Base-by-base conservation (phyloP, 2,888 invertebrate species). In the Ametastegia equiseti region DNA sequence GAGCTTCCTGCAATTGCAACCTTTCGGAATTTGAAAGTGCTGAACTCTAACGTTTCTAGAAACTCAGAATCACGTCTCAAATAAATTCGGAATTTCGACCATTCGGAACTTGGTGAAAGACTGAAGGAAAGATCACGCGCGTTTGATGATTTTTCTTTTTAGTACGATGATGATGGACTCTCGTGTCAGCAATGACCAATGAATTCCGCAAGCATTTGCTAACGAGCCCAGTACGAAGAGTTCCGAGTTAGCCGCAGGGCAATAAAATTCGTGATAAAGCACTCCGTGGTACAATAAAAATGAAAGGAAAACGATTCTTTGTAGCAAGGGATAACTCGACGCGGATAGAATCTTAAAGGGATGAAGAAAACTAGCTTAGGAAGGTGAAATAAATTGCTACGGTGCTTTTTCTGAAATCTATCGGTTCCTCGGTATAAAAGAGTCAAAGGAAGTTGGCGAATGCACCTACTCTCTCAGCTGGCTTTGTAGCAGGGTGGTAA, bases 381-480 rank as follows among this genome's bases (percentile, higher is more conserved):
- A 36, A 67, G 75, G 36, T 75, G 36, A 75, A 75, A 75, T 75
- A 30, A 71, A 71, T 71, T 47, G 47, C n/a, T 45, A 30, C 47
- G 47, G 45, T 30, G 47, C 6, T 71, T 71, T 71, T 47, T 27
- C 13, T 47, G 71, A 47, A 71, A 71, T 71, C 71, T 71, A 71
- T 71, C 71, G 71, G 45, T 45, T 47, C 71, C 47, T 45, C 15
- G 45, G 47, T 30, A 71, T 47, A 71, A 71, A 71, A 30, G 71
- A 71, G 71, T 71, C 71, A 71, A 71, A 71, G 71, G 71, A 71
- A 27, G 47, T 71, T 15, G 15, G 71, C 71, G 71, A 47, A 36
- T 71, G 71, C 71, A 71, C n/a, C n/a, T n/a, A n/a, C 71, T 36
- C 75, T 15, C 75, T 6, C 0, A 54, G 42, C n/a, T n/a, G 50